Evolutionary conservation across 2,888 invertebrate genomes (phyloP).

Genomic region (Tipula vernalis): DNA sequence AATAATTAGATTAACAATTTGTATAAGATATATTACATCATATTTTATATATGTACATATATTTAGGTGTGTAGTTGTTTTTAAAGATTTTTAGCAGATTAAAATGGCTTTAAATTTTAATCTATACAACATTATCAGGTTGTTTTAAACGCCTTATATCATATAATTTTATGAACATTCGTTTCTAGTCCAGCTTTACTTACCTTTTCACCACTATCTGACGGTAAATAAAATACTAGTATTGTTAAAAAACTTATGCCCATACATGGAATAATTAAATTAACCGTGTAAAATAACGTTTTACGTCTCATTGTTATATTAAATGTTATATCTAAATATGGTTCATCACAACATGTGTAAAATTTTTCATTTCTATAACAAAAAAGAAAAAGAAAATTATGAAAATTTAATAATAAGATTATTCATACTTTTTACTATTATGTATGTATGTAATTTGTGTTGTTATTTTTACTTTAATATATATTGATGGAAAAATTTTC

Average conservation of each 20-base stretch:
- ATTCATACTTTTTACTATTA: neutral
- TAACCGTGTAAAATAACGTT: constrained; percentile 93
- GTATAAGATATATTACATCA: neutral
- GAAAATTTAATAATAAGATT: neutral
- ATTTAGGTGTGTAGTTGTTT: neutral
- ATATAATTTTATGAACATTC: constrained; percentile 11
- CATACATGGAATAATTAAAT: constrained; percentile 93
- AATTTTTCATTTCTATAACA: constrained; percentile 72
- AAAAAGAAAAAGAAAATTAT: constrained; percentile 13
- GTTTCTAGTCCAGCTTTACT: constrained; percentile 23
- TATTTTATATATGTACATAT: neutral
- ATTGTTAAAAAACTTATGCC: constrained; percentile 94
- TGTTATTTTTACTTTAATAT: neutral
- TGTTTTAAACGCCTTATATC: neutral
- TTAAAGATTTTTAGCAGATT: neutral
- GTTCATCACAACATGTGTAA: constrained; percentile 95
- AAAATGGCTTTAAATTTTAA: neutral
- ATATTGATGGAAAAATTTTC: neutral
- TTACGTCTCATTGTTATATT: constrained; percentile 95
- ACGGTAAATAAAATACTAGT: constrained; percentile 93
- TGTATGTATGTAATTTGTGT: neutral
- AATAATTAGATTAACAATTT: neutral
- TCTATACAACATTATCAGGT: neutral
- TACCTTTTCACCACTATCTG: constrained; percentile 96
- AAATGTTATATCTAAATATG: constrained; percentile 91